These are phyloP conservation scores for Phytoseiulus persimilis DNA, from an alignment of 2,888 invertebrate species.

Conservation along the genomic window DNA sequence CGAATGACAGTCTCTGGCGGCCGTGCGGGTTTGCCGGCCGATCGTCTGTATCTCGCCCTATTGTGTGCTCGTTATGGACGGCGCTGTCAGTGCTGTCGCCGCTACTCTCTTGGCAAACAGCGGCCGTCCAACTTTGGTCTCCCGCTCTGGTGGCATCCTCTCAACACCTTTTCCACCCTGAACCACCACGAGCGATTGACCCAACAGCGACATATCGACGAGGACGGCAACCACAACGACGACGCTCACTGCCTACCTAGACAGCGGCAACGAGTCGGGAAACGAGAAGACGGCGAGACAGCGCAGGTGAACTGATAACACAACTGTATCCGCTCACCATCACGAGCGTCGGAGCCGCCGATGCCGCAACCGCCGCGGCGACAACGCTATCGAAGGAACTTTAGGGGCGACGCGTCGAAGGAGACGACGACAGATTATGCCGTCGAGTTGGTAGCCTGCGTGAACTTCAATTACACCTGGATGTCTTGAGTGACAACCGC, in stretches of 20 bases:
- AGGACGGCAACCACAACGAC: not conserved
- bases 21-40: not conserved
- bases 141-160: not conserved
- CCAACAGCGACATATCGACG: not conserved
- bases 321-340: not conserved
- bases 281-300: not conserved
- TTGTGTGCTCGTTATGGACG: not conserved
- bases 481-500: not conserved
- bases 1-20: not conserved
- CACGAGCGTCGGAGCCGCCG: not conserved
- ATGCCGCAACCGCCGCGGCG: not conserved
- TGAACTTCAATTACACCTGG: not conserved
- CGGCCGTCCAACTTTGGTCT: conserved; percentile 5
- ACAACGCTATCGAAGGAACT: not conserved
- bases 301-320: conserved; percentile 5
- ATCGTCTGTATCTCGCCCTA: not conserved
- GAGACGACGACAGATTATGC: not conserved
- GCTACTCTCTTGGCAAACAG: not conserved
- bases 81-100: not conserved
- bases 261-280: not conserved
- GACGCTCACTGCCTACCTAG: not conserved
- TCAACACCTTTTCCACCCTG: not conserved
- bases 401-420: not conserved
- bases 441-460: not conserved
- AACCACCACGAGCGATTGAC: not conserved